phyloP scores from a whole-genome alignment of 2,797 vertebrate genomes.

The Oreonectes daqikongensis region DNA sequence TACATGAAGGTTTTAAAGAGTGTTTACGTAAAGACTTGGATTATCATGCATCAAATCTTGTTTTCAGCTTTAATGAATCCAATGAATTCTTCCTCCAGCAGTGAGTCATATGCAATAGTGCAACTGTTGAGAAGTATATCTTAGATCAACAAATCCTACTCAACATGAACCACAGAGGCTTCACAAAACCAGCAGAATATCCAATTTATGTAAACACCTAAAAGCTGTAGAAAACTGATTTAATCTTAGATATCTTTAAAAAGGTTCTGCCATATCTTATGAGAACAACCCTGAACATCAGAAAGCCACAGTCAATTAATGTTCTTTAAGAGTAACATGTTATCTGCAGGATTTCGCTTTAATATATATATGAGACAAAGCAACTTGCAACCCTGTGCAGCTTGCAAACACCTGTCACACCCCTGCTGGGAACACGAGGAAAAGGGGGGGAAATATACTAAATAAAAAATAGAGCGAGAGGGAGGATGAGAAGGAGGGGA shows the following conservation, averaged over 20 bases:
- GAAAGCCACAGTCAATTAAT: conserved; percentile 31
- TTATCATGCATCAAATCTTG: conserved; percentile 17
- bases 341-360: conserved; percentile 35
- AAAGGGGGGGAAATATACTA: conserved; percentile 19
- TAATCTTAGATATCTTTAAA: conserved; percentile 43
- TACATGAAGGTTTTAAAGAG: background rate
- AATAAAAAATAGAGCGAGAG: background rate
- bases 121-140: conserved; percentile 12
- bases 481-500: background rate
- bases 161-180: background rate
- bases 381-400: conserved; percentile 35
- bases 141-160: conserved; percentile 30
- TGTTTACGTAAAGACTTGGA: background rate
- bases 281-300: conserved; percentile 8
- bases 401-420: conserved; percentile 34
- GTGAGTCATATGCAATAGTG: background rate
- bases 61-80: conserved; percentile 16
- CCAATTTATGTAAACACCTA: conserved; percentile 20
- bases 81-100: background rate
- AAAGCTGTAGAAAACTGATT: conserved; percentile 36
- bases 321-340: conserved; percentile 16
- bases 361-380: conserved; percentile 21
- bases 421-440: conserved; percentile 26
- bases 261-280: conserved; percentile 25
- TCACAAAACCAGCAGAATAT: conserved; percentile 29